Evolutionary conservation across 2,888 invertebrate genomes (phyloP), one percentile per base, ranked within the genome.

Genomic region (Fragum sueziense): DNA sequence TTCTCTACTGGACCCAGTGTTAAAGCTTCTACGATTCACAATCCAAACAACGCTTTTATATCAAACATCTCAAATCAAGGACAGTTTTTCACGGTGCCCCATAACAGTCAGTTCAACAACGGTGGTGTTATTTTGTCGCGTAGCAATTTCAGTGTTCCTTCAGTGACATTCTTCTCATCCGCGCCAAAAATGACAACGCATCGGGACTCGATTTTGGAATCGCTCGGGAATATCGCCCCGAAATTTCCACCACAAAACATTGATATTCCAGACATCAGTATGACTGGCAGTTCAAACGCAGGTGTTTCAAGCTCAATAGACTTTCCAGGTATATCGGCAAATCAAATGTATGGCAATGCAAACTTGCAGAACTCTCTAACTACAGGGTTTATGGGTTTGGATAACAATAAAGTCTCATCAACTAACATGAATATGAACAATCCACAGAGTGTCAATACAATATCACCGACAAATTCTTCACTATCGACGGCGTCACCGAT

Each of bases 401-500:
- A 67, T 9, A 54, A 37, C 11, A 69, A 69, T 69, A 51, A 61
- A 4, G 65, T 34, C 22, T 76, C 57, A 6, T 70, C 33, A 11
- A 73, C 67, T 20, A 67, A 29, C 20, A 74, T 59, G 61, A 70
- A 52, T n/a, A n/a, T n/a, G n/a, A 51, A 57, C 65, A 61, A 34
- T 41, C 47, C 68, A 72, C 59, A n/a, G 54, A 70, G 59, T 33
- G 67, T 61, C 14, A 81, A 47, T 6, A 74, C 68, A 9, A 67
- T 76, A 20, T 77, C 82, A 1, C 79, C 77, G 6, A 59, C 73
- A 22, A 72, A 68, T 51, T 79, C 79, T 6, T 57, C 77, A 2
- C 22, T 69, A 20, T 81, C 81, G 6, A 81, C 59, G 27, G 86
- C 89, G n/a, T 91, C 89, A 95, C 96, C 75, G 92, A 94, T 89